These are phyloP conservation scores for Xanthia togata DNA, from an alignment of 2,888 invertebrate genomes.

Conservation along the genomic window DNA sequence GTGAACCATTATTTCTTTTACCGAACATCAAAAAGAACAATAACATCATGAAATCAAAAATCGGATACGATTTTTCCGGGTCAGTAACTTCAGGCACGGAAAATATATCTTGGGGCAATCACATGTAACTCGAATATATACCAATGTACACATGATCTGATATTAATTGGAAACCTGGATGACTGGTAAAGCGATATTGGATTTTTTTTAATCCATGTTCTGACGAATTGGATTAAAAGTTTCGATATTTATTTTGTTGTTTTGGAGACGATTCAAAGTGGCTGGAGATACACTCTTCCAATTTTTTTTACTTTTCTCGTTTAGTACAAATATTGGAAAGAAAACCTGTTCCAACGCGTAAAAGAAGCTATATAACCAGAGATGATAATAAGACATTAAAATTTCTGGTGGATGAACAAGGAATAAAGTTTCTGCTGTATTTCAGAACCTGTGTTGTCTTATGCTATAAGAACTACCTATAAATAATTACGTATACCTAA, in stretches of 20 bases:
- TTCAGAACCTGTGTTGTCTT: no score
- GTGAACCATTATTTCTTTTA: background rate
- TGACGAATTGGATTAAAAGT: slow-evolving; percentile 44
- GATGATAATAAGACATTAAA: background rate
- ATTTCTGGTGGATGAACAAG: background rate
- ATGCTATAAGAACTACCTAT: no score
- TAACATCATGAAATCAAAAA: slow-evolving; percentile 19
- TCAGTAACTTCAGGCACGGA: slow-evolving; percentile 10
- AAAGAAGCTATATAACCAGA: background rate
- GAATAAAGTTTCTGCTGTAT: background rate
- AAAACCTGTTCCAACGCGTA: background rate
- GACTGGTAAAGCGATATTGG: slow-evolving; percentile 36
- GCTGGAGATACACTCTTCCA: background rate
- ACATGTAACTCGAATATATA: background rate
- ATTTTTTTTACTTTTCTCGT: background rate
- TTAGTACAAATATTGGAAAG: slow-evolving; percentile 6
- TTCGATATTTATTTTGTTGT: slow-evolving; percentile 43
- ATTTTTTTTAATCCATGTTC: slow-evolving; percentile 40
- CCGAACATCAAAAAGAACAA: slow-evolving; percentile 10
- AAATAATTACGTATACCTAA: no score
- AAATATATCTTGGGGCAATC: slow-evolving; percentile 29
- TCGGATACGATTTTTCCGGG: slow-evolving; percentile 21
- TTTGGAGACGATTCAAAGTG: background rate
- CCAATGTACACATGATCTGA: slow-evolving; percentile 19
- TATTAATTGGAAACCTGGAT: slow-evolving; percentile 54